Base-by-base conservation (phyloP, 2,113 vertebrate genomes). In the Octodon degus region DNA sequence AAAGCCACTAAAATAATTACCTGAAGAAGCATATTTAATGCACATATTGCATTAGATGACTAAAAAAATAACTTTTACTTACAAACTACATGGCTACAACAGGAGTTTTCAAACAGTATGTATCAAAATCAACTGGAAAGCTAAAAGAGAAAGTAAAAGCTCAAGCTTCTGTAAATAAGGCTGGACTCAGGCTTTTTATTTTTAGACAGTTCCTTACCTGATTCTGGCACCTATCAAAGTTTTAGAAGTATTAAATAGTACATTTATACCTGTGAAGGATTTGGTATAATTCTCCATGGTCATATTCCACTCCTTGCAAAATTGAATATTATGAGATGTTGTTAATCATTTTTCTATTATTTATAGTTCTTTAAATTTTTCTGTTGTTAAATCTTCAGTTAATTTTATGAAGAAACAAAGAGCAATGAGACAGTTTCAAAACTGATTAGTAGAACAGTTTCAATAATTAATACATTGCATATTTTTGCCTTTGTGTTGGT, bases 1-100 rank as follows among this genome's bases (percentile, higher is more conserved):
- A 81, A 86, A 53, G 12, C 16, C 34, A 60, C 70, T 70, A 84
- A 86, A 81, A 47, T 47, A 96, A 76, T 47, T 63, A 27, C 13
- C 55, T 27, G 58, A 58, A 82, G 4, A 17, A 88, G 24, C 74
- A 81, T 27, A 89, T 53, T 74, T 89, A 80, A 81, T 53, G 32
- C 24, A 85, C 20, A 83, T 55, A 93, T 11, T 30, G 17, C 86
- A 27, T 68, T 68, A 83, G 50, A 68, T 93, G 81, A 82, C 86
- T 68, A 63, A 14, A 87, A 87, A 90, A 96, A 68, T 68, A 63
- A 87, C 70, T 55, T 87, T n/a, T 90, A 16, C 82, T 87, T 95
- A 77, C 22, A 87, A 37, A 47, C 67, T 34, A 79, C 24, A 34
- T 25, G 63, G 55, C 53, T 65, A 60, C 25, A 85, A 67, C 19